Conservation (phyloP, 2,888 invertebrate species). For the Caenorhabditis sp. region DNA sequence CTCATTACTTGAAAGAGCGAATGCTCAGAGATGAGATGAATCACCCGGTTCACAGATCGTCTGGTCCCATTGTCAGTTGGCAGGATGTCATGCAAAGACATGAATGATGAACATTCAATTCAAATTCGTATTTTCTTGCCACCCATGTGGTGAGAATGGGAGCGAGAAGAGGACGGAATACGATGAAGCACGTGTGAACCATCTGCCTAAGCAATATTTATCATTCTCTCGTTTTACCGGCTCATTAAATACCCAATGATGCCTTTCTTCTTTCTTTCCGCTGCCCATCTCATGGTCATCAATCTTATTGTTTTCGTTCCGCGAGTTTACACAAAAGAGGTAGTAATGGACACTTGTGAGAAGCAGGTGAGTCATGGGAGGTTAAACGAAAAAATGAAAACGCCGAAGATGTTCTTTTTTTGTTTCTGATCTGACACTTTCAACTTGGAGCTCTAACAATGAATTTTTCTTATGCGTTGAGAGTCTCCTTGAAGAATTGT, state of each 20-base stretch:
- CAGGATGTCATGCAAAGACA: conserved; percentile 14
- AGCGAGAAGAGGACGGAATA: conserved; percentile 2
- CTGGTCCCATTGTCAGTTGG: too few relatives aligned
- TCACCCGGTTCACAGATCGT: too few relatives aligned
- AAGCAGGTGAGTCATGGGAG: too few relatives aligned
- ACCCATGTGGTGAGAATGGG: conserved; percentile 34
- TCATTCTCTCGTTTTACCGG: conserved; percentile 36
- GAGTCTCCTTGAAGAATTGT: too few relatives aligned
- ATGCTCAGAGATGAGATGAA: too few relatives aligned
- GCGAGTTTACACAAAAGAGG: background rate
- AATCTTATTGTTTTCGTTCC: background rate
- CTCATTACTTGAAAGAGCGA: too few relatives aligned
- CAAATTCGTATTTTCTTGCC: conserved; percentile 21
- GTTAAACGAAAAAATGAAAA: too few relatives aligned
- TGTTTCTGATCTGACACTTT: too few relatives aligned
- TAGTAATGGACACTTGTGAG: too few relatives aligned
- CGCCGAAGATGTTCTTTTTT: too few relatives aligned
- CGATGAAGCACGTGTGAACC: conserved; percentile 53
- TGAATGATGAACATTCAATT: conserved; percentile 18
- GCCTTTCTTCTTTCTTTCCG: background rate
- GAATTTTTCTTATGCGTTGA: too few relatives aligned
- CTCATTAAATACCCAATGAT: conserved; percentile 26
- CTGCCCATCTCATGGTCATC: conserved; percentile 6
- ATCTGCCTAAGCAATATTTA: conserved; percentile 43
- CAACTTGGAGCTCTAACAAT: too few relatives aligned